These are phyloP conservation scores for Neolamprologus hecqui DNA, from an alignment of 2,113 vertebrate species.

Conservation along the genomic window DNA sequence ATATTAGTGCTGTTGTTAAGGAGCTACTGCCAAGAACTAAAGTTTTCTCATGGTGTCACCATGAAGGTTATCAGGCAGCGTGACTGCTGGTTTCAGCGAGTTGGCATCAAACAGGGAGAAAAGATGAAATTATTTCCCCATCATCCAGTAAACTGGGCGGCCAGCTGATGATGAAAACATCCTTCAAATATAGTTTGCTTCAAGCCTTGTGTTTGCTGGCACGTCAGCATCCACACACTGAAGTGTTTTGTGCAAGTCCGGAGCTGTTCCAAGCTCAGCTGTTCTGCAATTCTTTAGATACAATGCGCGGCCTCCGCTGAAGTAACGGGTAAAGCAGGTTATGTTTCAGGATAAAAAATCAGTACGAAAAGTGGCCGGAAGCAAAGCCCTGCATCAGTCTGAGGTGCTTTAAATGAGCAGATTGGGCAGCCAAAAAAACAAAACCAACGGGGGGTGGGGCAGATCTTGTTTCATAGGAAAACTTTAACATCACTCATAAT, in stretches of 20 bases:
- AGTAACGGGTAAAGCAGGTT: background rate
- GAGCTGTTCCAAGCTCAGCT: background rate
- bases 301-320: background rate
- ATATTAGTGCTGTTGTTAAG: background rate
- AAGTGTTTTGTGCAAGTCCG: background rate
- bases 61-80: background rate
- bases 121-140: background rate
- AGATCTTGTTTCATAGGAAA: background rate
- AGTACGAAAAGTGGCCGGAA: background rate
- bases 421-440: constrained; percentile 1
- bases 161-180: background rate
- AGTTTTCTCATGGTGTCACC: background rate
- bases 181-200: background rate
- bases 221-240: background rate
- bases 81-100: background rate
- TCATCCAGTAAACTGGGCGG: background rate
- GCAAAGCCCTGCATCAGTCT: background rate
- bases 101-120: background rate
- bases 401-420: background rate
- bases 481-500: background rate
- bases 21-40: background rate
- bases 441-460: background rate
- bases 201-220: background rate
- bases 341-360: background rate
- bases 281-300: background rate